A percentile compares a stretch with the other conserved stretches of the same genome.
Evolutionary conservation across 2,888 invertebrate genomes (phyloP).

Genomic region (Heliconius ethilla): DNA sequence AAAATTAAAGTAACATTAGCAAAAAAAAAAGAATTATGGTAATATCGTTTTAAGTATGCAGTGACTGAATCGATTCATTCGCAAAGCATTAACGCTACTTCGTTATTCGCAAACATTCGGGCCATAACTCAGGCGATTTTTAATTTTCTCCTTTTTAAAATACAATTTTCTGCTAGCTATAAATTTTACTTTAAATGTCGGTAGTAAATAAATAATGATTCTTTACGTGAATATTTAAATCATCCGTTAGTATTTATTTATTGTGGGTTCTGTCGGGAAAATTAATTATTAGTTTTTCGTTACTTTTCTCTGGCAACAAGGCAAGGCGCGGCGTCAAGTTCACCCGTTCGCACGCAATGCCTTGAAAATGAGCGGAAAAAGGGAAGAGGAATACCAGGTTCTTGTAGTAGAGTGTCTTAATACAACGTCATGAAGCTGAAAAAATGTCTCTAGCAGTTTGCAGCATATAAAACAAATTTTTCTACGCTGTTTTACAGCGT

Average conservation of each 20-base stretch:
- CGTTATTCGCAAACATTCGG: constrained; percentile 46
- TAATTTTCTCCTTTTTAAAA: constrained; percentile 8
- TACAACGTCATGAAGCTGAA: too few relatives aligned
- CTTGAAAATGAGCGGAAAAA: too few relatives aligned
- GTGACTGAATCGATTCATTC: constrained; percentile 39
- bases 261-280: too few relatives aligned
- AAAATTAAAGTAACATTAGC: not conserved
- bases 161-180: constrained; percentile 8
- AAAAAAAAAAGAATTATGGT: not conserved
- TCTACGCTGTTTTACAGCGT: too few relatives aligned
- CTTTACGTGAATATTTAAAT: not conserved
- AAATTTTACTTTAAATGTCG: constrained; percentile 17
- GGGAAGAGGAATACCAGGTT: too few relatives aligned
- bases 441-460: too few relatives aligned
- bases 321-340: too few relatives aligned
- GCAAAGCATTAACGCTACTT: constrained; percentile 40
- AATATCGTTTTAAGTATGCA: constrained; percentile 29
- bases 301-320: too few relatives aligned
- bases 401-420: too few relatives aligned
- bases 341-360: too few relatives aligned
- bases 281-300: too few relatives aligned
- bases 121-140: constrained; percentile 44
- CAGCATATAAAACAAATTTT: too few relatives aligned
- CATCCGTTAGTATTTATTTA: not conserved
- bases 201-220: constrained; percentile 2